Evolutionary conservation across 2,113 vertebrate genomes (phyloP), one percentile per base, ranked within the genome.

Genomic region (Vireo altiloquus): DNA sequence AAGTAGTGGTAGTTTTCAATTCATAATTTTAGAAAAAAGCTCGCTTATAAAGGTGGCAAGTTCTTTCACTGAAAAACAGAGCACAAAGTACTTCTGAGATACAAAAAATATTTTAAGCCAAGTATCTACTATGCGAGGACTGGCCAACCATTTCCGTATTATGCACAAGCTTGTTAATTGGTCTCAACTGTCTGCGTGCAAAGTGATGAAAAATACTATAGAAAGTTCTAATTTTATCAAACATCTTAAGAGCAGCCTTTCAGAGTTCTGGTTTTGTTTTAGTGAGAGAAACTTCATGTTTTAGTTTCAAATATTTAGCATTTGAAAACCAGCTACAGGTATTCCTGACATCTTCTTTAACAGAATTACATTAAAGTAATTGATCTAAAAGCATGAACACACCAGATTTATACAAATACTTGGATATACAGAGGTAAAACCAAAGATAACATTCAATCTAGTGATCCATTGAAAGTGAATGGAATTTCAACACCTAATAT

Each of bases 71-170:
- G 56, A 77, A 92, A 83, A 71, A 50, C 25, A 64, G 22, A 94
- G 56, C 44, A 75, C 19, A 6, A 84, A 82, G 39, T 47, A 84
- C 28, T 91, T 94, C 13, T 68, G 50, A 82, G n/a, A 79, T 64
- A 91, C 30, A 92, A 94, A 94, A 94, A 94, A 68, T 79, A 92
- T 50, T 68, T 92, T 46, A 87, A 77, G n/a, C 31, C 37, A 69
- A 81, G 57, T 92, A 60, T 31, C 39, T 79, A 75, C 53, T 82
- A 49, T 46, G 22, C 0, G 0, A 91, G 49, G 74, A 81, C 37
- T n/a, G 50, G 83, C 22, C 61, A 63, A 84, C 31, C 25, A 72
- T 61, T 89, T 89, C 33, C 28, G 1, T 24, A 16, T 79, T 50
- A 60, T 8, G 31, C 53, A 77, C 23, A 66, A 87, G 56, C 25